Conservation (phyloP, 2,113 vertebrate genomes). For the Channa argus region DNA sequence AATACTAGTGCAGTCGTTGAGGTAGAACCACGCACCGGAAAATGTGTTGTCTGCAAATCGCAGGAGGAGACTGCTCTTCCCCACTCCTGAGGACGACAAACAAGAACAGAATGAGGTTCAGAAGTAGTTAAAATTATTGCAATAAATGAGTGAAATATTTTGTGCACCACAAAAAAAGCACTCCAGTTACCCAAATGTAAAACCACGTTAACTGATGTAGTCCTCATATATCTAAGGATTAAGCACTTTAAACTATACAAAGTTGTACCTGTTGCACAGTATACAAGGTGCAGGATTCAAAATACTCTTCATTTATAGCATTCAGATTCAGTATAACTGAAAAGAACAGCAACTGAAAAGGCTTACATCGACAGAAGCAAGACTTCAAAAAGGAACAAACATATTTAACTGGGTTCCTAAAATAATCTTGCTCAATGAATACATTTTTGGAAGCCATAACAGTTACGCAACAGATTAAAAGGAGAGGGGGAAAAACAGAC, state of each 20-base stretch:
- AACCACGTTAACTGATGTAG: constrained; percentile 4
- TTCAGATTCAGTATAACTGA: neutral
- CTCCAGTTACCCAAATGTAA: neutral
- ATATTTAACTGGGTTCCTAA: neutral
- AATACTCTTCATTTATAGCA: neutral
- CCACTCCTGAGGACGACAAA: constrained; percentile 88
- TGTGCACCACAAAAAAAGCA: no score
- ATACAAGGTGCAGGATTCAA: neutral
- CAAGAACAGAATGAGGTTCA: constrained; percentile 39
- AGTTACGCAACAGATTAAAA: neutral
- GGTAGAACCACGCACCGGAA: constrained; percentile 87
- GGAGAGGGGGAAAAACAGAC: neutral
- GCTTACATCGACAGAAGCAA: neutral
- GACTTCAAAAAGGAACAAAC: neutral
- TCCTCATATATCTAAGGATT: constrained; percentile 12
- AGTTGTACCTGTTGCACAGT: neutral
- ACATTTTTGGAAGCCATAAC: neutral
- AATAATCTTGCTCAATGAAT: neutral
- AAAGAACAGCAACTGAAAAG: neutral
- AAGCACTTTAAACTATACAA: neutral
- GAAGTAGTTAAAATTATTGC: no score
- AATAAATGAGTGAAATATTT: neutral
- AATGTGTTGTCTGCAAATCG: constrained; percentile 99
- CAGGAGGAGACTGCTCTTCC: constrained; percentile 98
- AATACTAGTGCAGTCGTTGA: neutral